These are phyloP conservation scores for Argyra leucocephala DNA, from an alignment of 2,888 invertebrate genomes.

Conservation along the genomic window DNA sequence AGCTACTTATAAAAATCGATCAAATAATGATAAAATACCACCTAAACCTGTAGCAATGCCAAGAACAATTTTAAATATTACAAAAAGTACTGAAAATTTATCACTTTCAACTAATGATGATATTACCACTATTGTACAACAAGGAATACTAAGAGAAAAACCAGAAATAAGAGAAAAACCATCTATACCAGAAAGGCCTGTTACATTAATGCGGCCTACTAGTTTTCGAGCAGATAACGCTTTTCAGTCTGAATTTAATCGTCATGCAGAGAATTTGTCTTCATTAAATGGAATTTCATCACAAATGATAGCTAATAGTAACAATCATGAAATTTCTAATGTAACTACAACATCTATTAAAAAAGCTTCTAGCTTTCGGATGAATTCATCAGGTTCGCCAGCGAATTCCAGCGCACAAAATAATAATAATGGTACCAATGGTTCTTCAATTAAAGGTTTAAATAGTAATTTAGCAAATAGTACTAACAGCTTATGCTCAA, in stretches of 20 bases:
- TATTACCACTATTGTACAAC: background rate
- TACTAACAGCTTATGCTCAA: slow-evolving; percentile 14
- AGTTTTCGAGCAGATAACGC: slow-evolving; percentile 19
- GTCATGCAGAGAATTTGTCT: background rate
- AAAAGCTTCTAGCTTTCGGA: slow-evolving; percentile 25
- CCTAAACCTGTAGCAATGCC: slow-evolving; percentile 47
- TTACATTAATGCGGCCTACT: slow-evolving; percentile 23
- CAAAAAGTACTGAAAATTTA: slow-evolving; percentile 29
- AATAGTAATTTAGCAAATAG: slow-evolving; percentile 19
- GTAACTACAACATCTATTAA: slow-evolving; percentile 16
- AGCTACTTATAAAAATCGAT: slow-evolving; percentile 24
- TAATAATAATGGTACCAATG: slow-evolving; percentile 13
- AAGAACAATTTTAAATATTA: slow-evolving; percentile 35
- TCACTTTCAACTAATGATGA: slow-evolving; percentile 17
- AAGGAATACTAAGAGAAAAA: slow-evolving; percentile 22
- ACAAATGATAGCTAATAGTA: background rate
- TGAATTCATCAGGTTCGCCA: slow-evolving; percentile 16
- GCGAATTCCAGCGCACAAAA: slow-evolving; percentile 13
- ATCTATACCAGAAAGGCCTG: slow-evolving; percentile 68
- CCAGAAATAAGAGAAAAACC: slow-evolving; percentile 55
- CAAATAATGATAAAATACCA: slow-evolving; percentile 19
- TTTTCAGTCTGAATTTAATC: slow-evolving; percentile 7
- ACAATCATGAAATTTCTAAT: background rate
- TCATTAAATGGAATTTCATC: background rate
- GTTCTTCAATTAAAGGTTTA: slow-evolving; percentile 1